Percentiles rank a stretch among this genome's conserved stretches.
Evolutionary conservation across 1,140 invertebrate genomes (phyloP).

Genomic region (Drosophila virilis): DNA sequence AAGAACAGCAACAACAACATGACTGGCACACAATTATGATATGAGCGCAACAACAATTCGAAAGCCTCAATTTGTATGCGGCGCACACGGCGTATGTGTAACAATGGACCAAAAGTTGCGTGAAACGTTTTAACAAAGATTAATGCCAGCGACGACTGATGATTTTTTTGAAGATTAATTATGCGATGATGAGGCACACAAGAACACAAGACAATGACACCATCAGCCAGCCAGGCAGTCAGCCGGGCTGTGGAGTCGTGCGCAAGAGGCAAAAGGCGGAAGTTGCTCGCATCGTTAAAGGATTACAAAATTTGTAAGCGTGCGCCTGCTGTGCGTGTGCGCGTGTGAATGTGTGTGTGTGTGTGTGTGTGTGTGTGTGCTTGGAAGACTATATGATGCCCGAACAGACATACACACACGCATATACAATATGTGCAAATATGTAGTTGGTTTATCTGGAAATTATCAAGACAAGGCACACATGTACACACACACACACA

Average conservation of each 20-base stretch:
- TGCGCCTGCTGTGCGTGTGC: conserved; percentile 51
- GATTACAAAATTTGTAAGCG: conserved; percentile 82
- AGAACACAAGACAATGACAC: conserved; percentile 70
- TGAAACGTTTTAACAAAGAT: conserved; percentile 84
- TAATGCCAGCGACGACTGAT: conserved; percentile 82
- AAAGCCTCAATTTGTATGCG: conserved; percentile 64
- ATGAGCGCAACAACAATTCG: conserved; percentile 25
- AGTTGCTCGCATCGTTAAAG: conserved; percentile 75
- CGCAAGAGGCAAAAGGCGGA: conserved; percentile 59
- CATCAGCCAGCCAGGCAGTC: conserved; percentile 27
- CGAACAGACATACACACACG: conserved; percentile 3
- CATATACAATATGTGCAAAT: conserved; percentile 14
- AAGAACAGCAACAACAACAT: conserved; percentile 11
- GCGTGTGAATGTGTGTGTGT: too few relatives aligned
- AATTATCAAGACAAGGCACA: conserved; percentile 47
- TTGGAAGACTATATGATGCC: conserved; percentile 7
- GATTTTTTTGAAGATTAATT: conserved; percentile 84
- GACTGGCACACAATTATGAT: conserved; percentile 64
- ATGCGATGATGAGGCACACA: conserved; percentile 81
- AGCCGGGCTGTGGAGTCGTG: conserved; percentile 48
- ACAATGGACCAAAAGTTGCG: conserved; percentile 83
- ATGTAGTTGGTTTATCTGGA: conserved; percentile 48
- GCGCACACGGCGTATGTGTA: conserved; percentile 74
- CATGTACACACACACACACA: conserved; percentile 14
- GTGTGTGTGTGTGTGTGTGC: conserved; percentile 14